Evolutionary conservation across 35 echinoderm and acorn worm genomes (phyloP), one percentile per base, ranked within the genome.

Genomic region (Stichopus chloronotus): DNA sequence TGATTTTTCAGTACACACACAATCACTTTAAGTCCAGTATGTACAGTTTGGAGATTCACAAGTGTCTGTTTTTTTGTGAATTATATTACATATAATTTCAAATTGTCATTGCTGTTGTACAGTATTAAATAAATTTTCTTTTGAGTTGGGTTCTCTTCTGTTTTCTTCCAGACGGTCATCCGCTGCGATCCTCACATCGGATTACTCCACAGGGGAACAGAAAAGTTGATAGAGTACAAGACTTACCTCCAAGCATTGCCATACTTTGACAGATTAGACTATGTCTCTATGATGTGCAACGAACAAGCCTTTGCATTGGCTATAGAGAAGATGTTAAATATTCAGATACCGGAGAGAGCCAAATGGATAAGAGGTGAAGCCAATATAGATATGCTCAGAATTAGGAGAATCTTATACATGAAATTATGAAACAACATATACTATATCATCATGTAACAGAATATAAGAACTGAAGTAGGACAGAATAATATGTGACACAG

Each of bases 141-240:
- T 43, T 43, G 30, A 43, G 30, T 43, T 43, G 30, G 30, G 30
- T 43, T 1, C 30, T 43, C 3, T 0, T 43, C 30, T 43, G 30
- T 43, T 43, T 3, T 43, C 30, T 13, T 72, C 24, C 74, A 99
- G 97, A 95, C 90, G 72, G 93, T 99, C 8, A 85, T 99, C 10
- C 94, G 97, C 60, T 93, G 91, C 54, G 97, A 99, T 68, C 97
- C 97, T 43, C 97, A 99, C 84, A 93, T 99, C 72, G 97, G 97
- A 43, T 79, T 99, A 5, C 92, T 99, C 4, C 97, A 99, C 56
- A 88, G 97, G 55, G 97, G 97, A 2, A 99, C 97, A 12, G 97
- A 99, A 86, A 99, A 99, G 56, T 92, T 99, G 25, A 99, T 99
- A 5, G 97, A 99, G 30, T 99, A 99, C 94, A 99, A 99, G 95